Percentiles rank a stretch among this genome's conserved stretches.
Conservation (phyloP, 2,113 vertebrate species). For the Capreolus pygargus region DNA sequence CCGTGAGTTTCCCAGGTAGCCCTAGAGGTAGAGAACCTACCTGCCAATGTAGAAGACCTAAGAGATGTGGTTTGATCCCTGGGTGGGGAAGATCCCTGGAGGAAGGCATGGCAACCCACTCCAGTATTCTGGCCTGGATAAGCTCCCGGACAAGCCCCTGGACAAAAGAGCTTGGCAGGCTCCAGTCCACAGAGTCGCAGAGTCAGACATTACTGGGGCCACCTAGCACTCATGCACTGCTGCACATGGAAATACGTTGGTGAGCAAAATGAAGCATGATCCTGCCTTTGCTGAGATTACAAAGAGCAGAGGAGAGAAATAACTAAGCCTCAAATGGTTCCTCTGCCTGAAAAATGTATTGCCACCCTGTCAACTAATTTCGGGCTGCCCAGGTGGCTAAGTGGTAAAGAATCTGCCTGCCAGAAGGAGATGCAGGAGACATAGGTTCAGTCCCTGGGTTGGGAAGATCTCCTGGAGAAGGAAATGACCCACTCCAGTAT, state of each 20-base stretch:
- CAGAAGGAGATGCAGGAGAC: background rate
- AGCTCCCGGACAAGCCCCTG: background rate
- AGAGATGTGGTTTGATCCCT: background rate
- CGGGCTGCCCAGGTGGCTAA: background rate
- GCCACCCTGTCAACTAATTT: background rate
- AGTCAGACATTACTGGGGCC: background rate
- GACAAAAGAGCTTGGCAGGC: background rate
- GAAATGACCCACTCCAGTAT: background rate
- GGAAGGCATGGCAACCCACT: background rate
- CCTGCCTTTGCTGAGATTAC: background rate
- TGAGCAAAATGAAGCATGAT: background rate
- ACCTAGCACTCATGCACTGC: background rate
- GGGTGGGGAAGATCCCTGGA: background rate
- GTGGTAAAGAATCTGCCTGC: background rate
- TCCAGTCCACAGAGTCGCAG: background rate
- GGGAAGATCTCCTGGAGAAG: background rate
- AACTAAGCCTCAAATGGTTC: background rate
- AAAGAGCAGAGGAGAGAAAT: conserved; percentile 9
- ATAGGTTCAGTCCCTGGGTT: background rate
- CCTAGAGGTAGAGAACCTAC: background rate
- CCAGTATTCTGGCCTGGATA: background rate
- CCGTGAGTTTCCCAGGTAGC: background rate
- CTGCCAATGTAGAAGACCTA: background rate
- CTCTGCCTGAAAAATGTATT: background rate
- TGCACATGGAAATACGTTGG: background rate